Conservation (phyloP, 1,140 invertebrate genomes). For the Dreissena rostriformis region DNA sequence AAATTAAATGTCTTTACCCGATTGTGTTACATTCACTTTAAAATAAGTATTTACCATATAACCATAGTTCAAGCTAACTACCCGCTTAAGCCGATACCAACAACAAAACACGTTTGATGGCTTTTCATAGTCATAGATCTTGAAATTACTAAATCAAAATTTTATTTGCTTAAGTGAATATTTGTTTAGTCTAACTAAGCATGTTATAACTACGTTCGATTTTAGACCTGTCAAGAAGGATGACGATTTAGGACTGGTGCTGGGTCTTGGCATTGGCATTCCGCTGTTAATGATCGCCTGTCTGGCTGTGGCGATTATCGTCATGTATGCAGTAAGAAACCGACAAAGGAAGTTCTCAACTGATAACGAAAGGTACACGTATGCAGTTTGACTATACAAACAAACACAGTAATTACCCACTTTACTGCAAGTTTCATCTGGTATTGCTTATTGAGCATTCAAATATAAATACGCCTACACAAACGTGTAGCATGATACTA, state of each 20-base stretch:
- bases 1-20: too few species aligned
- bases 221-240: conserved; percentile 44
- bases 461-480: too few species aligned
- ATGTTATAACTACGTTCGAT: not conserved
- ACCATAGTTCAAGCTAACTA: too few species aligned
- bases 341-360: not conserved
- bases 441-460: not conserved
- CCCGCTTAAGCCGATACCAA: too few species aligned
- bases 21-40: too few species aligned
- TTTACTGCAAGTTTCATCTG: not conserved
- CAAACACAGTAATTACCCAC: not conserved
- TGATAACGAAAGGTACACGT: conserved; percentile 37
- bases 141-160: too few species aligned
- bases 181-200: too few species aligned
- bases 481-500: not conserved
- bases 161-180: too few species aligned
- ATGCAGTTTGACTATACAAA: not conserved
- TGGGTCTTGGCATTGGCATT: conserved; percentile 49
- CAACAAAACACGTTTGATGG: too few species aligned
- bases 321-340: conserved; percentile 32
- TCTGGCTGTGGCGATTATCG: conserved; percentile 26
- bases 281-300: conserved; percentile 30
- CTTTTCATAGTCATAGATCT: too few species aligned
- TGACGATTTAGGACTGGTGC: conserved; percentile 44
- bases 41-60: too few species aligned